These are phyloP conservation scores for Enteromius trimaculatus DNA, from an alignment of 2,797 vertebrate genomes.

Conservation along the genomic window DNA sequence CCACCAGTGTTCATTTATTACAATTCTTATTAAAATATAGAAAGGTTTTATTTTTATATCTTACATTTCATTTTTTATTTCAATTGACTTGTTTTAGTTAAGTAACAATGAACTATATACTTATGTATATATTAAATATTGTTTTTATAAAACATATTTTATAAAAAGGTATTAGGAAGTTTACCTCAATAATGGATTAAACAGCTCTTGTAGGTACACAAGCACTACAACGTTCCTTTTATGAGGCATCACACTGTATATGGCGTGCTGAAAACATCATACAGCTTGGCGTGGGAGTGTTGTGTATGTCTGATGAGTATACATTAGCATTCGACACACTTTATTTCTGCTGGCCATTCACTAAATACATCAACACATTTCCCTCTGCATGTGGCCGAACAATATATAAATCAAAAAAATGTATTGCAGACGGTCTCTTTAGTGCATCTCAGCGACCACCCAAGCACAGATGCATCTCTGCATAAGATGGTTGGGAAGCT, in stretches of 20 bases:
- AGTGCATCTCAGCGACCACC: not conserved
- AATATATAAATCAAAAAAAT: not conserved
- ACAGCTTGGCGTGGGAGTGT: conserved; percentile 18
- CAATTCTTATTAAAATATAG: too few relatives aligned
- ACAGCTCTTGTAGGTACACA: not conserved
- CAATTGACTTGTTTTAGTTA: too few relatives aligned
- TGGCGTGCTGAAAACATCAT: not conserved
- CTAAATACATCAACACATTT: conserved; percentile 14
- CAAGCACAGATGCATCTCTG: not conserved
- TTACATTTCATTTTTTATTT: too few relatives aligned
- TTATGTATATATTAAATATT: too few relatives aligned
- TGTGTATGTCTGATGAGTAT: conserved; percentile 12
- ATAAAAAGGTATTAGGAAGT: not conserved
- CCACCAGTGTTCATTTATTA: too few relatives aligned
- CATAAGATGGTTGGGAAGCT: not conserved
- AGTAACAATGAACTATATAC: too few relatives aligned
- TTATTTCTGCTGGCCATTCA: not conserved
- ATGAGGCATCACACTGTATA: conserved; percentile 10
- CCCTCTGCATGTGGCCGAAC: not conserved
- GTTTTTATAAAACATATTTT: too few relatives aligned
- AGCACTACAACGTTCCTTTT: not conserved
- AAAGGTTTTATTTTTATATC: too few relatives aligned
- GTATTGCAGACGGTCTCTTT: not conserved
- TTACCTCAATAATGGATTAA: not conserved
- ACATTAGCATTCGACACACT: conserved; percentile 27